phyloP scores from a whole-genome alignment of 1,140 invertebrate genomes.

The Drosophila equinoxialis region DNA sequence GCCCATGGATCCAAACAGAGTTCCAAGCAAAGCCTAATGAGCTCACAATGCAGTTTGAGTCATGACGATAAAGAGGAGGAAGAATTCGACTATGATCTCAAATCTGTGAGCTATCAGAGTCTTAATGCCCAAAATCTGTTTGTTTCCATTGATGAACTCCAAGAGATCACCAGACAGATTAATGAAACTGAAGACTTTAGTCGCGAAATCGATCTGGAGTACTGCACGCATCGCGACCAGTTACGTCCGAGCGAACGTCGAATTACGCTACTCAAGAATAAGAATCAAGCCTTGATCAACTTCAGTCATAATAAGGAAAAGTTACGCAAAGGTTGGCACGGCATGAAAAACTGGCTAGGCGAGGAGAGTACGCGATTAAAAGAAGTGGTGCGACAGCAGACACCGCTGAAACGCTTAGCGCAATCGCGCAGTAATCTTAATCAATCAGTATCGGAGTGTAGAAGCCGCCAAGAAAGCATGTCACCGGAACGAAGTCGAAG shows the following conservation, averaged over 20 bases:
- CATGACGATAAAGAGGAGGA: slow-evolving; percentile 36
- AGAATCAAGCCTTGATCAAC: slow-evolving; percentile 72
- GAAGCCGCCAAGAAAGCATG: slow-evolving; percentile 51
- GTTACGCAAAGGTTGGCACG: slow-evolving; percentile 84
- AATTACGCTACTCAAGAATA: slow-evolving; percentile 80
- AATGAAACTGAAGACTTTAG: slow-evolving; percentile 81
- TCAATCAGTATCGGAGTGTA: slow-evolving; percentile 40
- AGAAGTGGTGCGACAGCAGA: slow-evolving; percentile 84
- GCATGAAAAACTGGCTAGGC: slow-evolving; percentile 84
- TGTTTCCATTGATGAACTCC: slow-evolving; percentile 81
- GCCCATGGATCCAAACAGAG: slow-evolving; percentile 33
- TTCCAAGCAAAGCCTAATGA: slow-evolving; percentile 53
- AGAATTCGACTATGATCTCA: slow-evolving; percentile 77
- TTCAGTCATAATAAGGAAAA: slow-evolving; percentile 83
- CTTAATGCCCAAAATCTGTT: slow-evolving; percentile 75
- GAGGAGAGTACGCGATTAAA: slow-evolving; percentile 84
- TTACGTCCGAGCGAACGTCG: slow-evolving; percentile 73
- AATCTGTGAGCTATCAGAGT: slow-evolving; percentile 81
- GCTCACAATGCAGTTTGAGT: slow-evolving; percentile 43
- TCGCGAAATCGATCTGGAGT: slow-evolving; percentile 77
- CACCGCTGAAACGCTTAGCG: slow-evolving; percentile 83
- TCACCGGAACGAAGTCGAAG: slow-evolving; percentile 56
- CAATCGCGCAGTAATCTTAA: slow-evolving; percentile 70
- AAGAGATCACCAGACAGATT: slow-evolving; percentile 77
- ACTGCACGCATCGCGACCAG: slow-evolving; percentile 79